Conservation (phyloP, 2,888 invertebrate species). For the Scaptomyza reducta region DNA sequence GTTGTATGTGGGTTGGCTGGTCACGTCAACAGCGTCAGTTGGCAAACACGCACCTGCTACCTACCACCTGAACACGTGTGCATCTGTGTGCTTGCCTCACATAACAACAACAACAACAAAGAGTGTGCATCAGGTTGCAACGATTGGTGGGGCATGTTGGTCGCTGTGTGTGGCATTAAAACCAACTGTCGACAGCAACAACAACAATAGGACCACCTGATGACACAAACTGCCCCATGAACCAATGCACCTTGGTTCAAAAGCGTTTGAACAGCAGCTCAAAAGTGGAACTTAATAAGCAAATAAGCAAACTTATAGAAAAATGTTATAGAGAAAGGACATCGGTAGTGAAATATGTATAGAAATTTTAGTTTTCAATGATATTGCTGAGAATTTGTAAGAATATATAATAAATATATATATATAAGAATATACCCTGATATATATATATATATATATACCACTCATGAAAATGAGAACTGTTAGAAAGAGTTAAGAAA, state of each 20-base stretch:
- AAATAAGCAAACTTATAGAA: no score
- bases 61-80: constrained; percentile 64
- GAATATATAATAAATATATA: no score
- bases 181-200: constrained; percentile 68
- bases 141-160: constrained; percentile 16
- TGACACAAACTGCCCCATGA: constrained; percentile 39
- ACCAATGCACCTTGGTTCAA: constrained; percentile 45
- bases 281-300: background rate
- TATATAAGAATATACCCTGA: no score
- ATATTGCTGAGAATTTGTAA: no score
- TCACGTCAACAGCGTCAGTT: constrained; percentile 36
- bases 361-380: no score
- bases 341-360: no score
- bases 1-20: no score
- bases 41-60: constrained; percentile 47
- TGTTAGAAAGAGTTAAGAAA: no score
- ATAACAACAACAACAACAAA: no score
- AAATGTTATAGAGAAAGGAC: no score
- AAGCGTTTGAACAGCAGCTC: background rate
- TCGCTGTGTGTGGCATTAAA: constrained; percentile 67
- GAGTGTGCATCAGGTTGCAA: constrained; percentile 74
- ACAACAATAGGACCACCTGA: constrained; percentile 59
- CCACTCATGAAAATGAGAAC: no score
- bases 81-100: constrained; percentile 72
- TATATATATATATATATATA: no score